These are phyloP conservation scores for Gallinago undulata DNA, from an alignment of 2,113 vertebrate species.

Conservation along the genomic window DNA sequence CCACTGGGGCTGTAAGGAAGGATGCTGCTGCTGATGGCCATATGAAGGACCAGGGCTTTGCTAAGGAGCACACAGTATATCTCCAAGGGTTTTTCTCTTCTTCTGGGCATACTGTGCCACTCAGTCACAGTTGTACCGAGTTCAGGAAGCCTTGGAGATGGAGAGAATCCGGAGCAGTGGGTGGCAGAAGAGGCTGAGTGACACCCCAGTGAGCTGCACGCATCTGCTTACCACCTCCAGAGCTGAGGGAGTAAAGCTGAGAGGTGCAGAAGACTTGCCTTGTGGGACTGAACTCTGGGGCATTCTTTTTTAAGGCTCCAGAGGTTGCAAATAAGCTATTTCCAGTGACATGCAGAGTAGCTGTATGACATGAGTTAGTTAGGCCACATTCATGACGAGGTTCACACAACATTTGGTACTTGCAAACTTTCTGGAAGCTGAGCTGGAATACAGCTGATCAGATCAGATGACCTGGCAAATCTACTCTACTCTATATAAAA, in stretches of 20 bases:
- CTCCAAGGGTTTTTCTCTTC: background rate
- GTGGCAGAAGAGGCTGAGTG: background rate
- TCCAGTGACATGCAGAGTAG: background rate
- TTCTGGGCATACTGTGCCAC: background rate
- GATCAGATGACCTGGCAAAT: background rate
- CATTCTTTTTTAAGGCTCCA: background rate
- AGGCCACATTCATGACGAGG: background rate
- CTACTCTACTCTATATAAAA: background rate
- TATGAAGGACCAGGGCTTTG: background rate
- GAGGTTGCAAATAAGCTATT: background rate
- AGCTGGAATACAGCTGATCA: background rate
- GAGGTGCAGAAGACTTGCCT: background rate
- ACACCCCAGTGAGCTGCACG: background rate
- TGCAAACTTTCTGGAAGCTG: background rate
- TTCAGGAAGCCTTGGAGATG: background rate
- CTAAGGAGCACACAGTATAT: background rate
- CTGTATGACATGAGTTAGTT: background rate
- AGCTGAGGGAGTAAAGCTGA: background rate
- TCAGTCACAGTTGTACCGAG: background rate
- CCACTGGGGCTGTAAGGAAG: rapidly evolving
- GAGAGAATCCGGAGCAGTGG: background rate
- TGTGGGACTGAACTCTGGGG: background rate
- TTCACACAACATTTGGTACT: background rate
- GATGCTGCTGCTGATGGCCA: background rate
- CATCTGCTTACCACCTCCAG: background rate